Percentiles rank a stretch among this genome's conserved stretches.
Evolutionary conservation across 2,888 invertebrate genomes (phyloP).

Genomic region (Lasioglossum villosulum): DNA sequence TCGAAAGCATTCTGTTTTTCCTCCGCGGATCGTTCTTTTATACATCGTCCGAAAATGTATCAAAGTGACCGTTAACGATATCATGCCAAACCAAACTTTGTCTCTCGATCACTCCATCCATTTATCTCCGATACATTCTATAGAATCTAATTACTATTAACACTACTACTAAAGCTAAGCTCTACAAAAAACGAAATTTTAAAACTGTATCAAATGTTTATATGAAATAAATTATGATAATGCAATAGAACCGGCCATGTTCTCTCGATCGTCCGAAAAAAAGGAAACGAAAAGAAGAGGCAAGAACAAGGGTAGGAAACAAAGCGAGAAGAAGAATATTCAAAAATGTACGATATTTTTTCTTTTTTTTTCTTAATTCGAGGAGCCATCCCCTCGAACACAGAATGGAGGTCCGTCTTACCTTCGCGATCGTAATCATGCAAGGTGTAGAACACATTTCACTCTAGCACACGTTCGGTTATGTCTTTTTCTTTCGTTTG

Average conservation of each 20-base stretch:
- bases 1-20: conserved; percentile 48
- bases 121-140: conserved; percentile 77
- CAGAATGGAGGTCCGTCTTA: conserved; percentile 12
- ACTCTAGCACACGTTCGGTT: conserved; percentile 7
- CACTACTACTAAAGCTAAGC: conserved; percentile 79
- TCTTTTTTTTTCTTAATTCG: neutral
- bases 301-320: neutral
- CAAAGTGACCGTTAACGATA: conserved; percentile 64
- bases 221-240: conserved; percentile 83
- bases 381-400: neutral
- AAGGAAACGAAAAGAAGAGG: neutral
- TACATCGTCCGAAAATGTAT: conserved; percentile 53
- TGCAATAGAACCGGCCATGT: conserved; percentile 64
- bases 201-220: conserved; percentile 83
- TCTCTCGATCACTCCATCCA: conserved; percentile 77
- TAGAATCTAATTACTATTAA: conserved; percentile 78
- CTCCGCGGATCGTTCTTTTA: conserved; percentile 57
- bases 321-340: neutral
- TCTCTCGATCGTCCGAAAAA: neutral
- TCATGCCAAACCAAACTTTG: conserved; percentile 80
- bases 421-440: conserved; percentile 9
- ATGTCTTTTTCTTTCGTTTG: conserved; percentile 11
- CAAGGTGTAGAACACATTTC: conserved; percentile 27
- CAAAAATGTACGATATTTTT: neutral
- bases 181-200: conserved; percentile 74